Evolutionary conservation across 2,797 vertebrate species (phyloP).

Genomic region (Siniperca scherzeri): DNA sequence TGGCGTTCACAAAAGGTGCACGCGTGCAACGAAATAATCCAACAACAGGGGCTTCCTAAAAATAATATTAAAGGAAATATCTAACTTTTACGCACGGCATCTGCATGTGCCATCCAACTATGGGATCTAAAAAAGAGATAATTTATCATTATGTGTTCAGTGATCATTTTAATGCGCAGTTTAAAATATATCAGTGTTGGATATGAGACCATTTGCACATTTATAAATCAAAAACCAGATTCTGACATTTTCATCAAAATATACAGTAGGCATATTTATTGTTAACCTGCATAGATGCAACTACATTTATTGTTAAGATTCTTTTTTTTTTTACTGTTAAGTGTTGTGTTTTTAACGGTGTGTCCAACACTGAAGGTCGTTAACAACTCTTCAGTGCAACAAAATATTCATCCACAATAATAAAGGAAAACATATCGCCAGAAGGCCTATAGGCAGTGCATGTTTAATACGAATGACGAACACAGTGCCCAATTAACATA

Average conservation of each 20-base stretch:
- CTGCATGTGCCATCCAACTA: background rate
- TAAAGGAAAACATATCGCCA: conserved; percentile 54
- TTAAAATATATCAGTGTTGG: background rate
- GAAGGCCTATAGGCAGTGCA: conserved; percentile 56
- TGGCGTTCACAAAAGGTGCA: conserved; percentile 51
- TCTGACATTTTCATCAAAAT: background rate
- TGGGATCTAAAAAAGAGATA: background rate
- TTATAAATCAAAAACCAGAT: background rate
- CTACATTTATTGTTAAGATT: background rate
- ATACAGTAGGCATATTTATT: background rate
- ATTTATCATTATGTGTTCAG: conserved; percentile 17
- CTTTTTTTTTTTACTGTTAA: background rate
- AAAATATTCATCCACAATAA: conserved; percentile 59
- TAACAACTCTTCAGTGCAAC: conserved; percentile 29
- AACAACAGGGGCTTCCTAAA: conserved; percentile 20
- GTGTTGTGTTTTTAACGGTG: conserved; percentile 12
- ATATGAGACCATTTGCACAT: background rate
- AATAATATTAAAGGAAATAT: conserved; percentile 20
- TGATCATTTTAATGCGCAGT: conserved; percentile 4
- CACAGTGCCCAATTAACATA: conserved; percentile 56
- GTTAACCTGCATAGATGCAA: background rate
- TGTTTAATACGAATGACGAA: conserved; percentile 62
- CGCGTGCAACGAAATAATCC: conserved; percentile 54
- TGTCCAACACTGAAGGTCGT: conserved; percentile 10
- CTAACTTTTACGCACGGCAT: conserved; percentile 29